Evolutionary conservation across 2,797 vertebrate species (phyloP).

Genomic region (Cossypha dichroa): DNA sequence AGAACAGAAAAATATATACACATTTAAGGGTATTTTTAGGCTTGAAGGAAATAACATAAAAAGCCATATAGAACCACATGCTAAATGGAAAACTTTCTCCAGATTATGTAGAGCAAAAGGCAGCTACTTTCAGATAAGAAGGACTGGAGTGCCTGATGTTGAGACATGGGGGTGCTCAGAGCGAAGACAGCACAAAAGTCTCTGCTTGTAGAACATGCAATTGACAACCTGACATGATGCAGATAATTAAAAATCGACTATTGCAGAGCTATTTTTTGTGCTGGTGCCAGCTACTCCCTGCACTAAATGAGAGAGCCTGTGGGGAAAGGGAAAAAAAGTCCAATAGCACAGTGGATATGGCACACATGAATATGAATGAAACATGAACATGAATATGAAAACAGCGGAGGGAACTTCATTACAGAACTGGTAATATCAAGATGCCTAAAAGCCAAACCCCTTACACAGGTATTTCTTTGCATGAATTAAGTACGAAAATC

Average conservation of each 20-base stretch:
- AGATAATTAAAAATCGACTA: constrained; percentile 52
- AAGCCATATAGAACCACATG: background rate
- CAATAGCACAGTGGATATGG: background rate
- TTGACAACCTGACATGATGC: background rate
- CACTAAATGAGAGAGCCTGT: background rate
- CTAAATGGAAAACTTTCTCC: background rate
- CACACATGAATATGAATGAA: background rate
- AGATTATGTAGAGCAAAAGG: background rate
- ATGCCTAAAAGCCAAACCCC: background rate
- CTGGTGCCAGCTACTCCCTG: background rate
- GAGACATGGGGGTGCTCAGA: background rate
- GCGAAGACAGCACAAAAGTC: background rate
- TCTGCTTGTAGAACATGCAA: background rate
- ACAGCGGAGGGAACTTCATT: background rate
- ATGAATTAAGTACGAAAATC: background rate
- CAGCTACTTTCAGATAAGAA: background rate
- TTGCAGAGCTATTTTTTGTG: background rate
- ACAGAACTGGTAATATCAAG: background rate
- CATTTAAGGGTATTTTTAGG: background rate
- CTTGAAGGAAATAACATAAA: background rate
- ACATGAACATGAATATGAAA: background rate
- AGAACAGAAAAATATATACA: background rate
- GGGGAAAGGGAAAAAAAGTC: background rate
- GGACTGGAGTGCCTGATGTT: accelerated
- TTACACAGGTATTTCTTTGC: background rate